Base-by-base conservation (phyloP, 2,888 invertebrate species). In the Platycheirus rosarum region DNA sequence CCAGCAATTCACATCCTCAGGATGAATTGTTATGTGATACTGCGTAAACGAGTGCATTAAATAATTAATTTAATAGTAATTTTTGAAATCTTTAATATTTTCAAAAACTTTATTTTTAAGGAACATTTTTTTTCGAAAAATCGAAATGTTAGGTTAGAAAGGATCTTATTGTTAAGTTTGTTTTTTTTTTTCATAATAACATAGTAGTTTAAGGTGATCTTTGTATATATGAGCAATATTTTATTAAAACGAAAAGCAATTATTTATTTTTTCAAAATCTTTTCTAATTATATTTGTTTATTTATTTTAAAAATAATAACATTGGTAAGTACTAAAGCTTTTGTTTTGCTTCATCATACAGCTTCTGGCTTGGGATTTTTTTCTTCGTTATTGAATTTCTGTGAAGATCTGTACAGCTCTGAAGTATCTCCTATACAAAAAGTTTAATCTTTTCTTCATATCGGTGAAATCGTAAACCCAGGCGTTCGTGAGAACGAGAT, bases 11-110 rank as follows among this genome's bases (percentile, higher is more conserved):
- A 29, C 71, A 23, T 44, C 82, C 77, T 5, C 68, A 73, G 42
- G 49, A 73, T 29, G 77, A 77, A 55, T 57, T 73, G 71, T 44
- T 82, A 49, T 77, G 77, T 82, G 82, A 77, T 77, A 71, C 23
- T n/a, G 68, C 82, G 29, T 73, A 73, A 62, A 18, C 13, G 40
- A 69, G 69, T 69, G 63, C 63, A 65, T 48, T 79, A 37, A 26
- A 6, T 35, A 57, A 26, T 6, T 1, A 5, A 32, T 7, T 6
- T 32, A 32, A 1, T 32, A 9, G n/a, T 16, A 49, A 13, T 23
- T n/a, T n/a, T n/a, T n/a, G n/a, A n/a, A n/a, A n/a, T n/a, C n/a
- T n/a, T n/a, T n/a, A n/a, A n/a, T n/a, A n/a, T n/a, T n/a, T n/a
- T n/a, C n/a, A n/a, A n/a, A n/a, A n/a, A n/a, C n/a, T n/a, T n/a